phyloP scores from a whole-genome alignment of 2,113 vertebrate species.

The Saguinus midas region DNA sequence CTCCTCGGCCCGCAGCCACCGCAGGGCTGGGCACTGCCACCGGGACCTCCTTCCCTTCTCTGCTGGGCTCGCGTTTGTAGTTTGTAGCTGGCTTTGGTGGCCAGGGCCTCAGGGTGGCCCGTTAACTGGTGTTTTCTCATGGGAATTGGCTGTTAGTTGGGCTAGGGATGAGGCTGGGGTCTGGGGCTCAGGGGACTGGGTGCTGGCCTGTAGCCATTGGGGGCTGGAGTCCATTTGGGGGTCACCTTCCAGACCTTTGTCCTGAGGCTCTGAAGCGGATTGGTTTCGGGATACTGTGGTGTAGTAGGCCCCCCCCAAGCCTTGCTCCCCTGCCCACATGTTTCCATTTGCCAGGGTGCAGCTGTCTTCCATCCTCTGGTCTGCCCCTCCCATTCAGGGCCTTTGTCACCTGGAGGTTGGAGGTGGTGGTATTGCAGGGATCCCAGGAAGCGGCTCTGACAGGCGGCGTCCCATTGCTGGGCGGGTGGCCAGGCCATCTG shows the following conservation, averaged over 20 bases:
- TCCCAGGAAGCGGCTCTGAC: background rate
- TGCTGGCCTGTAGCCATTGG: background rate
- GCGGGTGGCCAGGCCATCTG: background rate
- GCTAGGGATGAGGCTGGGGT: background rate
- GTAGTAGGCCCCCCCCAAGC: rapidly evolving
- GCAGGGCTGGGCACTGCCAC: background rate
- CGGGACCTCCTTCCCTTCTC: background rate
- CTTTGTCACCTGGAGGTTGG: background rate
- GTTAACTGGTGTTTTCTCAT: background rate
- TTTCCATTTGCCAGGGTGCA: rapidly evolving
- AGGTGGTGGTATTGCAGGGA: background rate
- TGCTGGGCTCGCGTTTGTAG: rapidly evolving
- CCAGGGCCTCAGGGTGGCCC: background rate
- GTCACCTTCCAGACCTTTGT: background rate
- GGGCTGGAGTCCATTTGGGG: background rate
- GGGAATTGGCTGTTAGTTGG: background rate
- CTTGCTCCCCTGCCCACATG: rapidly evolving
- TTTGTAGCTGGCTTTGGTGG: background rate
- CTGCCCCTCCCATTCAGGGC: too few species aligned
- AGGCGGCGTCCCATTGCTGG: background rate
- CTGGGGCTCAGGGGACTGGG: background rate
- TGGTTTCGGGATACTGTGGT: background rate
- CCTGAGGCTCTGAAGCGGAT: rapidly evolving
- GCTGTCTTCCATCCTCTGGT: background rate
- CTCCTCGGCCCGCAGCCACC: background rate